Conservation (phyloP, 2,113 vertebrate species). For the Odobenus rosmarus region DNA sequence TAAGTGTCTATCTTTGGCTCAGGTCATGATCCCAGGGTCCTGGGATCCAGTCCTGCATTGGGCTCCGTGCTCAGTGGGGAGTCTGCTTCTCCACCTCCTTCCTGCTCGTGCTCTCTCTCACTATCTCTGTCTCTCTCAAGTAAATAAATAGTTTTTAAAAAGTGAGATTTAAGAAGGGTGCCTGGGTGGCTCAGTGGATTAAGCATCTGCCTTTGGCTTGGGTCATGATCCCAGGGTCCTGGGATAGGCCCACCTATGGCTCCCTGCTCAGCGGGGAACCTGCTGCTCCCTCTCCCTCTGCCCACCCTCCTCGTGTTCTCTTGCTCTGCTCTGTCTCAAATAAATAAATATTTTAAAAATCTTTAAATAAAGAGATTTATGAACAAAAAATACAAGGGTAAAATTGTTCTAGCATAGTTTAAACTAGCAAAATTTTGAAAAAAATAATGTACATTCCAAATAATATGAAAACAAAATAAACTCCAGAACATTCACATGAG, state of each 20-base stretch:
- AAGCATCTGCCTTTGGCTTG: neutral
- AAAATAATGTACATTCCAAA: neutral
- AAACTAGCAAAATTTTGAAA: neutral
- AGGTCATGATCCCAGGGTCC: neutral
- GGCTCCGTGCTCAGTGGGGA: neutral
- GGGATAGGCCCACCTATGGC: neutral
- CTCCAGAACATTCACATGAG: neutral
- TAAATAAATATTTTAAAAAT: neutral
- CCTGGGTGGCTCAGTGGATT: neutral
- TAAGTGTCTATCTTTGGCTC: neutral
- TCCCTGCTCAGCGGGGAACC: too few relatives aligned
- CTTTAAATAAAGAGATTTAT: neutral
- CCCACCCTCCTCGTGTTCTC: neutral
- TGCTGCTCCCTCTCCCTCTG: neutral
- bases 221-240: neutral
- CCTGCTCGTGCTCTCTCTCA: neutral
- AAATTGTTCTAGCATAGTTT: neutral
- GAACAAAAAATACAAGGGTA: neutral
- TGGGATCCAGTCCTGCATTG: neutral
- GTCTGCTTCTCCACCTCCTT: neutral
- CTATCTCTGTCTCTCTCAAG: neutral
- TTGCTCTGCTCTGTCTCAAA: neutral
- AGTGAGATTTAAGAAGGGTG: neutral
- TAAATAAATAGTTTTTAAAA: neutral
- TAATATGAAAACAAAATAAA: constrained; percentile 11